A percentile compares a stretch with the other conserved stretches of the same genome.
phyloP scores from a whole-genome alignment of 2,797 vertebrate genomes.

The Hypotaenidia okinawae region DNA sequence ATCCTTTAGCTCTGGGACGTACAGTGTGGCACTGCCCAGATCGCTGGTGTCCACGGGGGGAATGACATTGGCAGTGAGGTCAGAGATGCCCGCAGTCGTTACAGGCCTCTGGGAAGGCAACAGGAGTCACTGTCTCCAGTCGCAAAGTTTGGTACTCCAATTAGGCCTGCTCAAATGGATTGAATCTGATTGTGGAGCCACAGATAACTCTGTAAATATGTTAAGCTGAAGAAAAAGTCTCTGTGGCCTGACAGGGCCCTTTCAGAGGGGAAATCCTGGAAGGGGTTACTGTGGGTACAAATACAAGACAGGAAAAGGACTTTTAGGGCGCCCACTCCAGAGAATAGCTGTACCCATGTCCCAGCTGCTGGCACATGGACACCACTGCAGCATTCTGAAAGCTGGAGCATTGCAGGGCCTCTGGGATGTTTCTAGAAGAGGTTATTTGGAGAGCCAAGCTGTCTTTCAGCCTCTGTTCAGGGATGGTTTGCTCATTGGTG shows the following conservation, averaged over 20 bases:
- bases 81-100: not conserved
- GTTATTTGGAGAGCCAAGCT: not conserved
- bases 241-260: not conserved
- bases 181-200: conserved; percentile 10
- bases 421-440: not conserved
- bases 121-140: not conserved
- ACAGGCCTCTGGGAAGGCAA: not conserved
- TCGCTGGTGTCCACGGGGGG: not conserved
- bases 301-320: not conserved
- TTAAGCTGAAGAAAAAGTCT: not conserved
- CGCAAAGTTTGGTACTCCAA: not conserved
- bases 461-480: not conserved
- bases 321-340: not conserved
- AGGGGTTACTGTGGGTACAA: not conserved
- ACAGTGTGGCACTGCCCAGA: not conserved
- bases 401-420: not conserved
- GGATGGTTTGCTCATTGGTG: not conserved
- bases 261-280: not conserved
- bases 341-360: not conserved
- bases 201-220: not conserved
- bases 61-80: not conserved
- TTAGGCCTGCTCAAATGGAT: not conserved
- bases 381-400: not conserved
- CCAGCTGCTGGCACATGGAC: not conserved
- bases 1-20: conserved; percentile 7